Evolutionary conservation across 2,113 vertebrate species (phyloP).

Genomic region (Crocuta crocuta): DNA sequence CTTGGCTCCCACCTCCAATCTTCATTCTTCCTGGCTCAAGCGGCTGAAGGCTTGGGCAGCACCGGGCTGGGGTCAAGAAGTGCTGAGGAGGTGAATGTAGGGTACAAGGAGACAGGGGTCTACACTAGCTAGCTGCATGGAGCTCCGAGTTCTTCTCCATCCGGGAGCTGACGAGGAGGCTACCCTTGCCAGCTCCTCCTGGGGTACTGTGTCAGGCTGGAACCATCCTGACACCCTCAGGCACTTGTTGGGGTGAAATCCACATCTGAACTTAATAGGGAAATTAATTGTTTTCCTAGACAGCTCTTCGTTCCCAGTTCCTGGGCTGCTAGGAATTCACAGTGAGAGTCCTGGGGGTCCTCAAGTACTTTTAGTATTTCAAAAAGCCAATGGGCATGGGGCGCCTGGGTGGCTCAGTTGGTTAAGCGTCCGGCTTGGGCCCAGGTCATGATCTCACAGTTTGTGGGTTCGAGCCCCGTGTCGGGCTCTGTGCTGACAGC

Average conservation of each 20-base stretch:
- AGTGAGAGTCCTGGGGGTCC: neutral
- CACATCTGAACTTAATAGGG: neutral
- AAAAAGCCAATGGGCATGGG: neutral
- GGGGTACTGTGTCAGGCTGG: too few relatives aligned
- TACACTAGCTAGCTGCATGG: fast-evolving
- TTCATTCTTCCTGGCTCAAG: neutral
- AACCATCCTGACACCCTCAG: neutral
- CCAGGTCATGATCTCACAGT: too few relatives aligned
- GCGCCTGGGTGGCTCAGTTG: too few relatives aligned
- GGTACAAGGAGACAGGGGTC: neutral
- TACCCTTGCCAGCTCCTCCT: neutral
- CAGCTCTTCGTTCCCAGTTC: neutral
- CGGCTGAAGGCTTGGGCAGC: neutral
- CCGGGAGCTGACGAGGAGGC: neutral
- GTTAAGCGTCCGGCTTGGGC: too few relatives aligned
- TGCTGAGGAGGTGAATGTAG: fast-evolving
- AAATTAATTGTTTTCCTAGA: neutral
- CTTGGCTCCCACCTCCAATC: neutral
- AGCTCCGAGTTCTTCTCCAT: neutral
- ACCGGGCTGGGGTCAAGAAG: neutral
- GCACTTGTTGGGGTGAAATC: neutral
- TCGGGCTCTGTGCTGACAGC: too few relatives aligned
- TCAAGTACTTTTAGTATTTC: neutral
- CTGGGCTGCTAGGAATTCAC: neutral
- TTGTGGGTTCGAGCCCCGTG: too few relatives aligned